Percentiles rank a stretch among this genome's conserved stretches.
Evolutionary conservation across 2,113 vertebrate species (phyloP).

Genomic region (Montifringilla adamsi): DNA sequence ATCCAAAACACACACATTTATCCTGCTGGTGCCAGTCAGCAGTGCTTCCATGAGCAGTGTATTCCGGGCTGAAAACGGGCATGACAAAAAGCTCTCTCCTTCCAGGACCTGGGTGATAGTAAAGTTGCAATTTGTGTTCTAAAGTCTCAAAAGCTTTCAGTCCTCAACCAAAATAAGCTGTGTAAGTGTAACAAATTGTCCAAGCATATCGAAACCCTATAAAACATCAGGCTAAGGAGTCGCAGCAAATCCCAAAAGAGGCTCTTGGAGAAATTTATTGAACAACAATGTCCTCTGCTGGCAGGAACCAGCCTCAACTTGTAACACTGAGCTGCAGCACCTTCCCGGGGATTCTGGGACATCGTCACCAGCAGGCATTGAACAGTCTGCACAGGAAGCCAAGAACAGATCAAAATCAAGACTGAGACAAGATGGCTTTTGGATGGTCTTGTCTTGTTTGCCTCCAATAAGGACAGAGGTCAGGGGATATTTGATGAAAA

Average conservation of each 20-base stretch:
- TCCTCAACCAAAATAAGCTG: neutral
- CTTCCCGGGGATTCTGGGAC: neutral
- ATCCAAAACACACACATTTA: neutral
- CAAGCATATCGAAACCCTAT: neutral
- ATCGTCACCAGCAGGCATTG: neutral
- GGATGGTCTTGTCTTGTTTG: neutral
- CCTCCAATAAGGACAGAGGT: neutral
- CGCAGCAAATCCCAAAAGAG: neutral
- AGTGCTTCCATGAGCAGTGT: neutral
- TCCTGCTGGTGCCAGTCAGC: neutral
- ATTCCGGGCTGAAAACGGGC: neutral
- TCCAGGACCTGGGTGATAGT: neutral
- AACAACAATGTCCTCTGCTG: slow-evolving; percentile 70
- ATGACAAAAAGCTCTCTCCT: neutral
- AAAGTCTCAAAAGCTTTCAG: neutral
- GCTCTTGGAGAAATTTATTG: slow-evolving; percentile 4
- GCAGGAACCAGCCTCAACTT: neutral
- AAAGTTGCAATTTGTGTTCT: neutral
- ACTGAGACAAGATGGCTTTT: neutral
- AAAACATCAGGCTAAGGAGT: neutral
- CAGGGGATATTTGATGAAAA: neutral
- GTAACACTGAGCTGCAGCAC: neutral
- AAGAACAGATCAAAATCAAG: neutral
- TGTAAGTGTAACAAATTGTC: neutral
- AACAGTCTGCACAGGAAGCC: neutral